These are phyloP conservation scores for Tortricodes alternella DNA, from an alignment of 2,888 invertebrate species.

Conservation along the genomic window DNA sequence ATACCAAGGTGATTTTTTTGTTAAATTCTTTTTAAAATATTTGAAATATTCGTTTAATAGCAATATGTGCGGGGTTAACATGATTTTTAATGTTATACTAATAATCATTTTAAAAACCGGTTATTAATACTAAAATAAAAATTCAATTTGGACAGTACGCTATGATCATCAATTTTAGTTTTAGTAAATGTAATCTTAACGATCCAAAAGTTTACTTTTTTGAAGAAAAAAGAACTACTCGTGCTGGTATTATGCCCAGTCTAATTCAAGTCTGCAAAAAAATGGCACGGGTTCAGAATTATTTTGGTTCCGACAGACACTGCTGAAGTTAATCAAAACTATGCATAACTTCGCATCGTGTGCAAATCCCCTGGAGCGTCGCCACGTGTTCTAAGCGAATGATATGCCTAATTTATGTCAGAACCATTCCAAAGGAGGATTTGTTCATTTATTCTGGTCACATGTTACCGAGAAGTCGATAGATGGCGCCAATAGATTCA, in stretches of 20 bases:
- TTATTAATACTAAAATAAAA: no score
- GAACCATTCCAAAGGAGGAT: neutral
- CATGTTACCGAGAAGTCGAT: neutral
- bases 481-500: neutral
- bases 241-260: neutral
- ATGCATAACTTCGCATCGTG: slow-evolving; percentile 3
- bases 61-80: no score
- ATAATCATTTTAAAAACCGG: no score
- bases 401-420: slow-evolving; percentile 11
- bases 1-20: no score
- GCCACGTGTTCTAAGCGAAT: neutral
- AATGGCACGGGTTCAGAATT: neutral
- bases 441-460: neutral
- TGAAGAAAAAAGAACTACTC: no score
- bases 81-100: no score
- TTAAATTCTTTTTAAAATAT: no score
- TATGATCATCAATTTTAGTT: no score
- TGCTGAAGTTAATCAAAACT: neutral
- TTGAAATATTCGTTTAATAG: no score
- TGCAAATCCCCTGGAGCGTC: slow-evolving; percentile 20
- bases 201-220: no score
- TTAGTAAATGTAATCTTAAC: no score
- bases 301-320: slow-evolving; percentile 1
- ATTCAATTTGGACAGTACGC: no score
- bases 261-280: neutral